A percentile compares a stretch with the other conserved stretches of the same genome.
phyloP scores from a whole-genome alignment of 1,140 invertebrate species.

The Drosophila bocqueti region DNA sequence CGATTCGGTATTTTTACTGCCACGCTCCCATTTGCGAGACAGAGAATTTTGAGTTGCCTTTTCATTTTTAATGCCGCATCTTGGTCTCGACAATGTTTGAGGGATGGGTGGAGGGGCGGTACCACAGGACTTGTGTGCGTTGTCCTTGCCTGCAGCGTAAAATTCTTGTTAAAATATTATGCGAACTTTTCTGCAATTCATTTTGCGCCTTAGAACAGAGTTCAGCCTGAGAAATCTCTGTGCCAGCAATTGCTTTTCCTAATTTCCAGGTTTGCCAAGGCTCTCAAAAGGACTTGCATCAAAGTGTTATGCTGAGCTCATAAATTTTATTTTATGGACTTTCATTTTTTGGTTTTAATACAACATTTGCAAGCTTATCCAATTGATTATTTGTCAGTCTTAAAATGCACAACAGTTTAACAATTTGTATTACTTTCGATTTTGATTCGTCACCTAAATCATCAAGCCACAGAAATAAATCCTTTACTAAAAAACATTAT shows the following conservation, averaged over 20 bases:
- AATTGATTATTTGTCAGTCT: neutral
- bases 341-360: no score
- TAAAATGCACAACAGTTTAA: neutral
- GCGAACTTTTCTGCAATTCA: conserved; percentile 59
- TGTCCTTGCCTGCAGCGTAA: conserved; percentile 72
- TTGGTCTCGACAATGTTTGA: conserved; percentile 51
- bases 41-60: conserved; percentile 53
- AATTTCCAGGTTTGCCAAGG: no score
- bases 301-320: no score
- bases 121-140: conserved; percentile 42
- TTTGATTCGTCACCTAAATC: neutral
- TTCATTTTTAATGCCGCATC: conserved; percentile 71
- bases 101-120: neutral
- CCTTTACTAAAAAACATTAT: no score
- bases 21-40: conserved; percentile 56
- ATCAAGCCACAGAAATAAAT: neutral
- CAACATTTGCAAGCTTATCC: neutral
- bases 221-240: conserved; percentile 17
- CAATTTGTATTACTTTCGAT: no score
- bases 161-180: conserved; percentile 79
- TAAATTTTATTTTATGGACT: neutral
- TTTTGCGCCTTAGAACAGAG: conserved; percentile 44
- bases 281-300: no score
- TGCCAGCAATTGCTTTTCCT: neutral
- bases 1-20: conserved; percentile 70